Evolutionary conservation across 2,113 vertebrate genomes (phyloP).

Genomic region (Galeopterus variegatus): DNA sequence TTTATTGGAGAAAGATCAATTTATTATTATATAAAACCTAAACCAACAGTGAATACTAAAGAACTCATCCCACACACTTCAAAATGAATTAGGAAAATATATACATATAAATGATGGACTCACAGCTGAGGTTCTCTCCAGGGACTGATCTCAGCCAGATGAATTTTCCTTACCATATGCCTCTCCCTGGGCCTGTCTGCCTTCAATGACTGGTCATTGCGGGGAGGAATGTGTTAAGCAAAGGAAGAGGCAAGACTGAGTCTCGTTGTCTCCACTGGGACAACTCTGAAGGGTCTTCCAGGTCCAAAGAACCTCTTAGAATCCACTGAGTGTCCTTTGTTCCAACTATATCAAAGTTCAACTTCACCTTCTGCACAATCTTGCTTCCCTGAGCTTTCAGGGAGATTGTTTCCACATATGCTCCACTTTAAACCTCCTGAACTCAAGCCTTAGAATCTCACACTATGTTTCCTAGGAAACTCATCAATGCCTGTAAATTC

Average conservation of each 20-base stretch:
- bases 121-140: not conserved
- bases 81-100: not conserved
- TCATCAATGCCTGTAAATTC: not conserved
- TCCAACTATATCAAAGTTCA: not conserved
- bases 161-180: accelerated
- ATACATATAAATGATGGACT: not conserved
- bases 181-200: not conserved
- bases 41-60: not conserved
- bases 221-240: accelerated
- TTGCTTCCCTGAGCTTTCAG: not conserved
- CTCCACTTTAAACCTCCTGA: no score
- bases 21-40: not conserved
- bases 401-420: no score
- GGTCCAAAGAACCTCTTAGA: not conserved
- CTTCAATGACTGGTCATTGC: not conserved
- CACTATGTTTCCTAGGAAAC: not conserved
- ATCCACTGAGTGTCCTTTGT: not conserved
- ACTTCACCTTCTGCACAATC: accelerated
- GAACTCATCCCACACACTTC: not conserved
- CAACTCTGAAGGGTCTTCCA: not conserved
- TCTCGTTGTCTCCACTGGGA: accelerated
- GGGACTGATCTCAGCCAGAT: not conserved
- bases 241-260: accelerated
- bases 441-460: not conserved
- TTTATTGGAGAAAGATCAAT: not conserved